Conservation (phyloP, 2,888 invertebrate species). For the Diarsia rubi region DNA sequence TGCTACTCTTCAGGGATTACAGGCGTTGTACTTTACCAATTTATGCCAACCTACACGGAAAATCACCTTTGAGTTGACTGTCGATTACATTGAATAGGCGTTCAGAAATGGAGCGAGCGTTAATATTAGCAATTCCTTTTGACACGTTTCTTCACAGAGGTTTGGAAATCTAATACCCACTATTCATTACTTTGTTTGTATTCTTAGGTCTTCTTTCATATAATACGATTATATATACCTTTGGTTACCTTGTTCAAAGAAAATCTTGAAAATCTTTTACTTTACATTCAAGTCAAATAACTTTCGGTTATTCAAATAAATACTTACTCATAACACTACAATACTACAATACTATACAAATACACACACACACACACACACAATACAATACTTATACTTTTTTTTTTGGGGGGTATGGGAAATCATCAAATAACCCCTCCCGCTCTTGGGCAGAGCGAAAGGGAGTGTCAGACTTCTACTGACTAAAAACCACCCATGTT, state of each 20-base stretch:
- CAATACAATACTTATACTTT: no score
- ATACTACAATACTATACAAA: no score
- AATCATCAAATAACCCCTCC: no score
- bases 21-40: neutral
- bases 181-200: constrained; percentile 38
- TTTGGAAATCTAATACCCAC: constrained; percentile 34
- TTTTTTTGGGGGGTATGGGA: no score
- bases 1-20: neutral
- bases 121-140: constrained; percentile 16
- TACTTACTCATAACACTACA: no score
- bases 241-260: constrained; percentile 26
- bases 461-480: no score
- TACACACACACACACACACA: no score
- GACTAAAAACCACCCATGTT: no score
- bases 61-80: neutral
- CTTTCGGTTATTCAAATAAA: no score
- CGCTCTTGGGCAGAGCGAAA: no score
- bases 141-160: neutral
- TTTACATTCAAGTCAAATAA: constrained; percentile 7
- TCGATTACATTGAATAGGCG: neutral
- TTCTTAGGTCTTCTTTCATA: constrained; percentile 31
- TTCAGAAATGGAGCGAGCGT: neutral
- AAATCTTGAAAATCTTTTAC: constrained; percentile 16
- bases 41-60: neutral
- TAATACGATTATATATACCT: constrained; percentile 47